Conservation (phyloP, 2,888 invertebrate genomes). For the Drosophila dives region DNA sequence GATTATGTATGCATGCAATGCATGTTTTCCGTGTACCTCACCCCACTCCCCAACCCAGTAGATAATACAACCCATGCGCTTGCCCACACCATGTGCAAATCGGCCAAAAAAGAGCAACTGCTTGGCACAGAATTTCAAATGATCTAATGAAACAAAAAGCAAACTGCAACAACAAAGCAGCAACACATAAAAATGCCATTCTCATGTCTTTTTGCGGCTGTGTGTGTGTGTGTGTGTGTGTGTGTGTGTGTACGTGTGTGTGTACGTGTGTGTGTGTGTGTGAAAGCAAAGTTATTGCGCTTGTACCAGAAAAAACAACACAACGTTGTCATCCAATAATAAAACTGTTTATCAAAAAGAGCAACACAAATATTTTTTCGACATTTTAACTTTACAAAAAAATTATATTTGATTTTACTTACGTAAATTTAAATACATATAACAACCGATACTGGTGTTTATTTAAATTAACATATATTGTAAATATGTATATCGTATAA, state of each 20-base stretch:
- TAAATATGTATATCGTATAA: neutral
- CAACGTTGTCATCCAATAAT: neutral
- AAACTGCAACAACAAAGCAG: constrained; percentile 13
- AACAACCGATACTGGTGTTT: neutral
- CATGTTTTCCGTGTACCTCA: constrained; percentile 17
- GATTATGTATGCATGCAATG: constrained; percentile 57
- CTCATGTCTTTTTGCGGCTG: neutral
- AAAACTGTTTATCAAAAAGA: neutral
- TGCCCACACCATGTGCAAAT: constrained; percentile 51
- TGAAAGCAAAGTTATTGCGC: neutral
- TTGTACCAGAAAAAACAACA: too few relatives aligned
- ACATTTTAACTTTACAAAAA: neutral
- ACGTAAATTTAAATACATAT: neutral
- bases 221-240: neutral
- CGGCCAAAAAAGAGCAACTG: constrained; percentile 60
- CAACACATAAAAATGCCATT: constrained; percentile 1
- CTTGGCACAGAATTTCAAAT: constrained; percentile 73
- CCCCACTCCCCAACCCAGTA: neutral
- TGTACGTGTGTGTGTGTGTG: neutral
- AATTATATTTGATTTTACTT: neutral
- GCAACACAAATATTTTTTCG: neutral
- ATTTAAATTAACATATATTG: neutral
- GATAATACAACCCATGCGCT: neutral
- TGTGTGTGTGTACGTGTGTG: neutral
- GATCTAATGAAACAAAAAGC: constrained; percentile 68